Evolutionary conservation across 2,888 invertebrate genomes (phyloP).

Genomic region (Drosophila stalkeri): DNA sequence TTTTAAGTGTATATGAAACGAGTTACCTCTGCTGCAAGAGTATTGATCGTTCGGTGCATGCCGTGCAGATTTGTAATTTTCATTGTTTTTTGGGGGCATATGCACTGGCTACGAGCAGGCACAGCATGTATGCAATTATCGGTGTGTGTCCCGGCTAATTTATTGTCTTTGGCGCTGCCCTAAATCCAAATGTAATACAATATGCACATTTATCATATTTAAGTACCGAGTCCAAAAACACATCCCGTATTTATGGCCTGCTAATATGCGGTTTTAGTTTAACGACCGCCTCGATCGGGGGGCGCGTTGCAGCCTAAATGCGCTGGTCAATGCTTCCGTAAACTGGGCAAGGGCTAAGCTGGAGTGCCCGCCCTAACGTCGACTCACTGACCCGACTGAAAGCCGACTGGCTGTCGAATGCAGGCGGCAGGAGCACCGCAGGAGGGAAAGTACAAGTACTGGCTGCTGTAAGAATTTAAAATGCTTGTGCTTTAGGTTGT

Average conservation of each 20-base stretch:
- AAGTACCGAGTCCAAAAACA: slow-evolving; percentile 66
- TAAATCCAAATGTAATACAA: slow-evolving; percentile 76
- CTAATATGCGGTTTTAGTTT: slow-evolving; percentile 75
- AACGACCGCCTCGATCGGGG: slow-evolving; percentile 51
- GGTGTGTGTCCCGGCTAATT: slow-evolving; percentile 69
- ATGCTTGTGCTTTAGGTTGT: slow-evolving; percentile 55
- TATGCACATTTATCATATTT: slow-evolving; percentile 78
- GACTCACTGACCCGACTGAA: slow-evolving; percentile 20
- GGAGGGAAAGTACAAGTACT: slow-evolving; percentile 51
- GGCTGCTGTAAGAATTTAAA: slow-evolving; percentile 60
- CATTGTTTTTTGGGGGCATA: slow-evolving; percentile 12
- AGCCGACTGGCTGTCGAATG: slow-evolving; percentile 16
- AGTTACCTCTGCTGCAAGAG: neutral
- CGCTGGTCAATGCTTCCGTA: slow-evolving; percentile 10
- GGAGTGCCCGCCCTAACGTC: slow-evolving; percentile 13
- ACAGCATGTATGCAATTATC: slow-evolving; percentile 72
- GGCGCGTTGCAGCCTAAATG: slow-evolving; percentile 11
- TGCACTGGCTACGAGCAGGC: slow-evolving; percentile 41
- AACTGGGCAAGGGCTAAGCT: slow-evolving; percentile 21
- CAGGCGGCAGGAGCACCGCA: slow-evolving; percentile 24
- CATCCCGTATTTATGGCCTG: slow-evolving; percentile 76
- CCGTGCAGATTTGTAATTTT: neutral
- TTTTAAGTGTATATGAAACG: neutral
- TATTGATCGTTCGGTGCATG: slow-evolving; percentile 5
- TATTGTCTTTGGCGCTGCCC: slow-evolving; percentile 74